Percentiles rank a stretch among this genome's conserved stretches.
Evolutionary conservation across 2,797 vertebrate species (phyloP).

Genomic region (Scolopax bukidnonensis): DNA sequence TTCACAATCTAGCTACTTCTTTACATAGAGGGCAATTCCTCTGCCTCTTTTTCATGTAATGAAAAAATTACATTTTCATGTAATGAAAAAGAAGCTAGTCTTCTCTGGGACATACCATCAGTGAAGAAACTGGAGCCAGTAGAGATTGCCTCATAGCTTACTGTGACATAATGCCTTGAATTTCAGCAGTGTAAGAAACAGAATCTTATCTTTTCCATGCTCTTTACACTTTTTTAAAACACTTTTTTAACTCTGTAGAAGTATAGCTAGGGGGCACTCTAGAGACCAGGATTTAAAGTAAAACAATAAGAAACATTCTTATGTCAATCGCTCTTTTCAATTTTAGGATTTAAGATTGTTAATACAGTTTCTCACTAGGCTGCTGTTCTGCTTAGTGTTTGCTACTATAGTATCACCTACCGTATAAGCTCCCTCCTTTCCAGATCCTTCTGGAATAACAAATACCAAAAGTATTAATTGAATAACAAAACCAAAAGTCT

Average conservation of each 20-base stretch:
- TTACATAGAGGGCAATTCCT: too few relatives aligned
- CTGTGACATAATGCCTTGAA: neutral
- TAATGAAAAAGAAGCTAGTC: neutral
- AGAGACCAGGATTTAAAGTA: neutral
- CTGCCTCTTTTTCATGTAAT: too few relatives aligned
- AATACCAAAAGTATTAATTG: too few relatives aligned
- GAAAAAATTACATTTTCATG: too few relatives aligned
- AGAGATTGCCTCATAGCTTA: neutral
- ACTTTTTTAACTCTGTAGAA: neutral
- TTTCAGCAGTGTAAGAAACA: neutral
- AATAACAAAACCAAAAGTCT: neutral
- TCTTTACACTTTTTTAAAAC: neutral
- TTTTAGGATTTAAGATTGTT: neutral
- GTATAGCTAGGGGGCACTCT: neutral
- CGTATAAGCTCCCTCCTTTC: neutral
- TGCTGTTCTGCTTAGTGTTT: neutral
- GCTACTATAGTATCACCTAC: neutral
- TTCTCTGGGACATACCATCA: neutral
- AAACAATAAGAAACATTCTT: neutral
- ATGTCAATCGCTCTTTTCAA: neutral
- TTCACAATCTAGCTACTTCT: too few relatives aligned
- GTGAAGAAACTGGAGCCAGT: rapidly evolving
- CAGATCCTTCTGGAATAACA: neutral
- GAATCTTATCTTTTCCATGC: neutral
- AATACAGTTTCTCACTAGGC: neutral